Percentiles rank a stretch among this genome's conserved stretches.
phyloP scores from a whole-genome alignment of 2,888 invertebrate genomes.

The Silvanus unidentatus region DNA sequence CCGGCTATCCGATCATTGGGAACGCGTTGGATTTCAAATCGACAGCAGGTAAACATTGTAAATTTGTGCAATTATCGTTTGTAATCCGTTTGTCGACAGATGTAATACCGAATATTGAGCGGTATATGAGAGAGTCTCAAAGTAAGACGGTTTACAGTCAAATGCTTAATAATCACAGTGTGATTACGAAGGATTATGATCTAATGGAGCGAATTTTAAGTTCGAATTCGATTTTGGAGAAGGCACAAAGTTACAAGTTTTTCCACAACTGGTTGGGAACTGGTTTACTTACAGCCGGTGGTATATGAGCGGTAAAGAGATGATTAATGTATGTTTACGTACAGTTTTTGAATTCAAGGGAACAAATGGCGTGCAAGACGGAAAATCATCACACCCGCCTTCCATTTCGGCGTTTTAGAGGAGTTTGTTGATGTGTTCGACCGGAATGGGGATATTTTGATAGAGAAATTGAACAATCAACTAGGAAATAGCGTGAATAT shows the following conservation, averaged over 20 bases:
- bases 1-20: constrained; percentile 20
- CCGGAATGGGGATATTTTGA: constrained; percentile 54
- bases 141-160: no score
- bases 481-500: constrained; percentile 52
- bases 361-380: constrained; percentile 61
- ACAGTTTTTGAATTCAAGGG: constrained; percentile 20
- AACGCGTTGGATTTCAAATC: constrained; percentile 7
- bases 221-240: constrained; percentile 17
- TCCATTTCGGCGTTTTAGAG: constrained; percentile 72
- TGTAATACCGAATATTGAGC: no score
- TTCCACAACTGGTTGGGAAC: constrained; percentile 27
- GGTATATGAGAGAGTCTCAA: no score
- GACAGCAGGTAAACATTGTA: background rate
- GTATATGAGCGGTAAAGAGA: constrained; percentile 9
- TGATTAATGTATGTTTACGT: background rate
- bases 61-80: no score
- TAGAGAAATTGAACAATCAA: constrained; percentile 48
- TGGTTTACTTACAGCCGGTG: constrained; percentile 25
- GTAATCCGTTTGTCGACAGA: no score
- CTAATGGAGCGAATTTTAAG: no score
- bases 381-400: constrained; percentile 70
- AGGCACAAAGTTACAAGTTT: constrained; percentile 23
- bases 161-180: no score
- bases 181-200: no score
- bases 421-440: constrained; percentile 67